phyloP scores from a whole-genome alignment of 2,113 vertebrate genomes.

The Brevimyrus niger region DNA sequence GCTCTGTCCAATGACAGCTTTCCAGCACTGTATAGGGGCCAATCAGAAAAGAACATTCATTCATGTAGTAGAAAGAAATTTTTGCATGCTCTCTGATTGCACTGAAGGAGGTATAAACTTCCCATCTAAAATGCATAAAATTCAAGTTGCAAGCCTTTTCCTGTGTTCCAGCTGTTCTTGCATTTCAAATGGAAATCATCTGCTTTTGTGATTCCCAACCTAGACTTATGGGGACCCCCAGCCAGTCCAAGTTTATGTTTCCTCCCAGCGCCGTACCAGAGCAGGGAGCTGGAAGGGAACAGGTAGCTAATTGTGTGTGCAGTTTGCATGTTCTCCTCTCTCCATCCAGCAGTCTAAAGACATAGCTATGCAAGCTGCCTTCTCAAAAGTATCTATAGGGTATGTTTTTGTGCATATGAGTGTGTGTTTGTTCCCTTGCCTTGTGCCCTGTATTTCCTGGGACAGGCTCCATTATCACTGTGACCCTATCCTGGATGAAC shows the following conservation, averaged over 20 bases:
- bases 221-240: background rate
- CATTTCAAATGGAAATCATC: too few relatives aligned
- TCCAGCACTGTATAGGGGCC: constrained; percentile 18
- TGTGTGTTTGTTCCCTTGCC: background rate
- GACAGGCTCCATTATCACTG: background rate
- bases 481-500: background rate
- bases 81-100: background rate
- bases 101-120: background rate
- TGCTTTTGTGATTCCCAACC: background rate
- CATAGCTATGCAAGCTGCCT: background rate
- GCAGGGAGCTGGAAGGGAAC: background rate
- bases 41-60: background rate
- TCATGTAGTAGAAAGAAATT: background rate
- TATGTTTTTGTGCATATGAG: background rate
- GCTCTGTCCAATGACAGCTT: constrained; percentile 30
- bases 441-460: background rate
- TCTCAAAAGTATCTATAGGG: background rate
- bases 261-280: background rate
- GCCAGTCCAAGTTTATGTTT: background rate
- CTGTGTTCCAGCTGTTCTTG: background rate
- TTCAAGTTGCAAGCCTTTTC: background rate
- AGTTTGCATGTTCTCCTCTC: background rate
- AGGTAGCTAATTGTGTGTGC: background rate
- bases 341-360: background rate
- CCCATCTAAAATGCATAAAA: background rate